Conservation (phyloP, 2,888 invertebrate species). For the Caenorhabditis sp. region DNA sequence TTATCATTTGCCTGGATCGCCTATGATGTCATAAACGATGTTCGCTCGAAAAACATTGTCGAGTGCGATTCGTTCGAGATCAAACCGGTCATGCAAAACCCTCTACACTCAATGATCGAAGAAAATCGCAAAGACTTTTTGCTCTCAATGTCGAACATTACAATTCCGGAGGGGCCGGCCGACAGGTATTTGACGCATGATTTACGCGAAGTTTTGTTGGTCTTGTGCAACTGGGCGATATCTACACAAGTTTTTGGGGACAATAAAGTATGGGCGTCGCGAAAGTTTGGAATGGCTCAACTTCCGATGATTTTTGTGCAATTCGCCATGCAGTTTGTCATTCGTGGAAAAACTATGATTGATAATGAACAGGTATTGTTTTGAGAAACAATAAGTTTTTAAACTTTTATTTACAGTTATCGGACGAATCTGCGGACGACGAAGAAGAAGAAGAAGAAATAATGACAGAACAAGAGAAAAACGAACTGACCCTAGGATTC, state of each 20-base stretch:
- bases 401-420: too few relatives aligned
- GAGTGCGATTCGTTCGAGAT: background rate
- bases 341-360: background rate
- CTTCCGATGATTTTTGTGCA: slow-evolving; percentile 8
- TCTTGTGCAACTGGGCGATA: slow-evolving; percentile 4
- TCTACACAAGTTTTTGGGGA: background rate
- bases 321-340: slow-evolving; percentile 4
- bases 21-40: slow-evolving; percentile 51
- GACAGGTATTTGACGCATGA: background rate
- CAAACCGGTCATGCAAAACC: slow-evolving; percentile 3
- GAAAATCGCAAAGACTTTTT: slow-evolving; percentile 12
- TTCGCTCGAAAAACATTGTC: background rate
- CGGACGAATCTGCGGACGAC: too few relatives aligned
- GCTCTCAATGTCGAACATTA: background rate
- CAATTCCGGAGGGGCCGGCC: background rate
- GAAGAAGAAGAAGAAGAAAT: too few relatives aligned
- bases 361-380: slow-evolving; percentile 3
- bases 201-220: background rate
- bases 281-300: background rate
- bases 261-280: too few relatives aligned
- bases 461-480: background rate
- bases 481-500: slow-evolving; percentile 27
- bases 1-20: slow-evolving; percentile 65
- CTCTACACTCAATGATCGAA: slow-evolving; percentile 13
- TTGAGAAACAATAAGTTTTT: too few relatives aligned